Evolutionary conservation across 1,140 invertebrate genomes (phyloP).

Genomic region (Papilio machaon): DNA sequence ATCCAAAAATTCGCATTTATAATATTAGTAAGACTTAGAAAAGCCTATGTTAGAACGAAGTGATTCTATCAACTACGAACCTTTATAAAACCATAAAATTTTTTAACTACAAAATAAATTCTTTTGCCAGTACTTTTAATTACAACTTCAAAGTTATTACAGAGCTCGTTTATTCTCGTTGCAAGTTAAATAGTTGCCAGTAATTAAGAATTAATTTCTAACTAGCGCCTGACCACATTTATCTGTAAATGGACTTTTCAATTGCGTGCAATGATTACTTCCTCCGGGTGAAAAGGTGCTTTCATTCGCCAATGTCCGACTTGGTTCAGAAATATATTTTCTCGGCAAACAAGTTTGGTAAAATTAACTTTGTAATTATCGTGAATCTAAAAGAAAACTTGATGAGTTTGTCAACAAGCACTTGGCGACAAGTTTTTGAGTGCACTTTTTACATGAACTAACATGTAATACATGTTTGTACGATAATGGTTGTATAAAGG

Average conservation of each 20-base stretch:
- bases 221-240: conserved; percentile 47
- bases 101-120: background rate
- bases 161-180: background rate
- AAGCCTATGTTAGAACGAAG: background rate
- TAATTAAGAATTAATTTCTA: conserved; percentile 51
- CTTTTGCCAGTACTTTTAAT: background rate
- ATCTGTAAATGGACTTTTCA: conserved; percentile 62
- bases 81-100: background rate
- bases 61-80: background rate
- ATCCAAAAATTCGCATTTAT: too few relatives aligned
- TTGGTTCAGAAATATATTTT: conserved; percentile 45
- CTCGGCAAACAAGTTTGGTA: conserved; percentile 17
- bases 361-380: conserved; percentile 8
- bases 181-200: conserved; percentile 10
- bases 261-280: conserved; percentile 60
- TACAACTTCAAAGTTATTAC: conserved; percentile 9
- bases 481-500: too few relatives aligned
- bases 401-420: background rate
- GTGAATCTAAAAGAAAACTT: background rate
- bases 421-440: background rate
- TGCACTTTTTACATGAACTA: too few relatives aligned
- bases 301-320: conserved; percentile 48
- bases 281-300: conserved; percentile 53
- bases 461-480: too few relatives aligned
- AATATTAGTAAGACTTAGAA: too few relatives aligned